These are phyloP conservation scores for Pocillopora verrucosa DNA, from an alignment of 64 coral and sea anemone species.

Conservation along the genomic window DNA sequence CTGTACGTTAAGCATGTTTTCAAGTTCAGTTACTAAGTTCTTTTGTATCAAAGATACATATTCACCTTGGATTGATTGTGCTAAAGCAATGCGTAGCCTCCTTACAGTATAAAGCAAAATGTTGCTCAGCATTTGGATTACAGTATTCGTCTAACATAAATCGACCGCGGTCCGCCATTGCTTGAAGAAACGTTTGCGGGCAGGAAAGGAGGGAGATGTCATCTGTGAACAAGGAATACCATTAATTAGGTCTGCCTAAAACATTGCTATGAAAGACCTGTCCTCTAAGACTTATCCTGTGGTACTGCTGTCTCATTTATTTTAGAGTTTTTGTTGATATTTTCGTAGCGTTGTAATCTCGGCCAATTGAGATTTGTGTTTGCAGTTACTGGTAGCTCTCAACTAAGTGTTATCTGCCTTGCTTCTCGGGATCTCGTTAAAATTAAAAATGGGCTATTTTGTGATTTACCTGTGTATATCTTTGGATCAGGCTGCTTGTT, in stretches of 20 bases:
- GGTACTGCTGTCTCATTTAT: too few relatives aligned
- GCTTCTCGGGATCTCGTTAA: too few relatives aligned
- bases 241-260: too few relatives aligned
- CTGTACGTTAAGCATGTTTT: too few relatives aligned
- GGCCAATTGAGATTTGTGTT: too few relatives aligned
- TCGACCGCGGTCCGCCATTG: constrained; percentile 40
- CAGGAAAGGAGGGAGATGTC: constrained; percentile 27
- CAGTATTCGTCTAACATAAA: constrained; percentile 50
- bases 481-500: constrained; percentile 20
- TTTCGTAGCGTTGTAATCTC: too few relatives aligned
- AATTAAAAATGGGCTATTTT: background rate
- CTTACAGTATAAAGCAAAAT: constrained; percentile 1
- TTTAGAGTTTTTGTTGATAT: too few relatives aligned
- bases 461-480: constrained; percentile 30
- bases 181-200: constrained; percentile 35
- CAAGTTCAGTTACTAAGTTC: too few relatives aligned
- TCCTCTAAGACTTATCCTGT: too few relatives aligned
- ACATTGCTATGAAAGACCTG: too few relatives aligned
- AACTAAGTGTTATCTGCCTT: too few relatives aligned
- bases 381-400: too few relatives aligned
- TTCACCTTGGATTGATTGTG: constrained; percentile 40
- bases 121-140: background rate
- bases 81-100: constrained; percentile 39
- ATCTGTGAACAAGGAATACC: background rate
- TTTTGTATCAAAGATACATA: background rate